Evolutionary conservation across 1,140 invertebrate genomes (phyloP), one percentile per base, ranked within the genome.

Genomic region (Bombus ignitus): DNA sequence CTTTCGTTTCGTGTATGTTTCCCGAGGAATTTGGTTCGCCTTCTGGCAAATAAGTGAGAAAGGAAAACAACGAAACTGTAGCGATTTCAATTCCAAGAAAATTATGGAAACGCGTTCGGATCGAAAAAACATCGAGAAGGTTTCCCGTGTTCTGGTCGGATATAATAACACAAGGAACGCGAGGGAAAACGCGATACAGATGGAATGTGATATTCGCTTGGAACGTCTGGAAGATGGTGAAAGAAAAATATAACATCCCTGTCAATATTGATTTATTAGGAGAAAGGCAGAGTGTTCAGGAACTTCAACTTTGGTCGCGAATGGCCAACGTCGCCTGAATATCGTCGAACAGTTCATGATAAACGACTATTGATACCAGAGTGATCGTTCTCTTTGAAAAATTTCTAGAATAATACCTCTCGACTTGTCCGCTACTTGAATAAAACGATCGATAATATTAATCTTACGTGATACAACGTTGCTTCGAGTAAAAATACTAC

Each of bases 231-330:
- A 70, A 32, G 25, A 62, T 39, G 39, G 15, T 15, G 15, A 39
- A 28, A 59, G 73, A 81, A 82, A 85, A 72, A 32, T 35, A 76
- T 70, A 70, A 82, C 72, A 47, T 59, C 72, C 32, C 57, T 76
- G 85, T 86, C 79, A 39, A 86, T 85, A 57, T 81, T 86, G 85
- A 86, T 86, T 86, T 86, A 86, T 86, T 82, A 82, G 47, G 6
- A n/a, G 0, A 12, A 44, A 66, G 68, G 39, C 15, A n/a, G 62
- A 79, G 65, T 79, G 47, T 82, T 68, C 47, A 80, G 37, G 72
- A 82, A 86, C 70, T 82, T 86, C 72, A 66, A 82, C 80, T 82
- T 86, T 70, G 35, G 37, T 44, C 62, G 37, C 25, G 47, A 76
- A 44, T 80, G 42, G 59, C 47, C 47, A 22, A 71, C 66, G 47